Base-by-base conservation (phyloP, 2,888 invertebrate species). In the Pterostichus niger region DNA sequence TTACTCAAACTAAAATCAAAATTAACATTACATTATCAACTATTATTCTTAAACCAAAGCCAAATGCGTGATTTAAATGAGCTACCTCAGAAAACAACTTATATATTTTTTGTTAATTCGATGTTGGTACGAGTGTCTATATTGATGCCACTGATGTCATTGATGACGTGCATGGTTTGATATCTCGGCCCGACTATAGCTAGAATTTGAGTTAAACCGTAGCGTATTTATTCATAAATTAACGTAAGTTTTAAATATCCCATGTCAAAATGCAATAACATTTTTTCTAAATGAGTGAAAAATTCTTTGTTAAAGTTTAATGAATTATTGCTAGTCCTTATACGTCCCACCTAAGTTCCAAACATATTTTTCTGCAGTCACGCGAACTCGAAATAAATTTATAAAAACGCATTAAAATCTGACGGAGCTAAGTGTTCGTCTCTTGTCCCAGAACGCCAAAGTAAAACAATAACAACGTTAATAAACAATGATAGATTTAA, bases 381-480 rank as follows among this genome's bases (percentile, higher is more conserved):
- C 68, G 68, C 68, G 31, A 71, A 6, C 15, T 44, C 40, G 11
- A 64, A 13, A 64, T 31, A 64, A 40, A 56, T 17, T 56, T 40
- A 44, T 71, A 44, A 40, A 71, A 71, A 71, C 68, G 9, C 56
- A 71, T 68, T 68, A 68, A 68, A 68, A 68, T 44, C 17, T 15
- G 40, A 10, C 44, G 9, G 40, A 4, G 24, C 17, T 17, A 71
- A 71, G 31, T 71, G 44, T 15, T 73, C 85, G 85, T 85, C 86
- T 86, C 44, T 13, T 71, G 68, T 71, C 68, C 68, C 15, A 44
- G 44, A 44, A 44, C 44, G 44, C 68, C 40, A 71, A 44, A 44
- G 44, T 40, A 40, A 85, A 85, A 85, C 85, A 86, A 86, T 87
- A 88, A 88, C 87, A 87, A 82, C 75, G 82, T 64, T 84, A 83